A percentile compares a stretch with the other conserved stretches of the same genome.
phyloP scores from a whole-genome alignment of 2,113 vertebrate species.

The Rhinoptilus africanus region DNA sequence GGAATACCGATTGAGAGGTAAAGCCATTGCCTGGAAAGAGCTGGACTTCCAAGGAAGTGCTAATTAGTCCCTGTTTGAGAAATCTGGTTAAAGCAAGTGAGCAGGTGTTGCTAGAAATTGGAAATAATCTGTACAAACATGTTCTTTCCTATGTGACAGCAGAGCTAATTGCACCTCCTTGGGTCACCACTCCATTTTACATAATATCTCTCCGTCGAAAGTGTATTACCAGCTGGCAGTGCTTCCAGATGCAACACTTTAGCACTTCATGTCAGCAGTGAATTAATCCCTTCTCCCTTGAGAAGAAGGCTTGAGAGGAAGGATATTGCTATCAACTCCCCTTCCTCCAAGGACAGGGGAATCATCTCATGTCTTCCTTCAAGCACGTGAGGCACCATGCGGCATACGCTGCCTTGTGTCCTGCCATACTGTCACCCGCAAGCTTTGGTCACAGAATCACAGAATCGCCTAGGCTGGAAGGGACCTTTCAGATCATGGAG shows the following conservation, averaged over 20 bases:
- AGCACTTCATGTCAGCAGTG: not conserved
- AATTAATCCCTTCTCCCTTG: not conserved
- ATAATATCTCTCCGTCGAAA: not conserved
- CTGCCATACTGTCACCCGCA: not conserved
- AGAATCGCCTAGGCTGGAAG: too few species aligned
- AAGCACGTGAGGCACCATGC: accelerated
- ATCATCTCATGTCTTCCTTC: not conserved
- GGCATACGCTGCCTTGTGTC: not conserved
- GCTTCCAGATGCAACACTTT: not conserved
- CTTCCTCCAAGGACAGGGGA: not conserved
- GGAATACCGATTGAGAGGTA: not conserved
- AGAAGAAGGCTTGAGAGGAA: not conserved
- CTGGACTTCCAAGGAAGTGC: constrained; percentile 54
- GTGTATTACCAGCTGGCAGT: not conserved
- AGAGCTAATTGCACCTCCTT: constrained; percentile 48
- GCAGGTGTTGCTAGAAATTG: constrained; percentile 44
- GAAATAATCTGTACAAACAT: constrained; percentile 45
- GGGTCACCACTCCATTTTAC: constrained; percentile 26
- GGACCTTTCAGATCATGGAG: too few species aligned
- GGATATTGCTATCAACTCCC: not conserved
- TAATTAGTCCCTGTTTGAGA: constrained; percentile 72
- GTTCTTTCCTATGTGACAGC: constrained; percentile 15
- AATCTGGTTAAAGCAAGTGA: constrained; percentile 54
- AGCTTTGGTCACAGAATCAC: not conserved
- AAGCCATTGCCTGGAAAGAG: constrained; percentile 45